phyloP scores from a whole-genome alignment of 2,113 vertebrate genomes.

The Dolichotis patagonum region DNA sequence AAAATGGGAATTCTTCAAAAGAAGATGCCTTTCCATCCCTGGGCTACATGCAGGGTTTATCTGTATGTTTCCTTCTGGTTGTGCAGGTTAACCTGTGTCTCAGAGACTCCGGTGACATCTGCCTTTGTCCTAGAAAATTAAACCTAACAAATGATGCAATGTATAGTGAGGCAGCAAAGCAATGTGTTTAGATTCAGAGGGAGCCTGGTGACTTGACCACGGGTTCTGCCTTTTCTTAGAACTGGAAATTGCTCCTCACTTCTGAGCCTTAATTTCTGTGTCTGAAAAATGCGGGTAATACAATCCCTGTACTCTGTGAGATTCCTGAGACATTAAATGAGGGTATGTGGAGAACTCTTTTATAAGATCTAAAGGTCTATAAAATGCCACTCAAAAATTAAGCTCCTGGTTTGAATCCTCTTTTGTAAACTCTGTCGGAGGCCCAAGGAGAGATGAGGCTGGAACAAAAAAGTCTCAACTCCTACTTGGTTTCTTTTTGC shows the following conservation, averaged over 20 bases:
- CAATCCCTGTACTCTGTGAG: not conserved
- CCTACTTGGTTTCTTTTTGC: not conserved
- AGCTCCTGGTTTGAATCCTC: not conserved
- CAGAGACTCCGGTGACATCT: not conserved
- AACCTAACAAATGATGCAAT: not conserved
- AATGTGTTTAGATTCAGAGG: not conserved
- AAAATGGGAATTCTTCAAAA: constrained; percentile 25
- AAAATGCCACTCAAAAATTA: not conserved
- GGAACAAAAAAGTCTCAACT: not conserved
- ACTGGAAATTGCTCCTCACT: not conserved
- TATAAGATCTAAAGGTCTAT: not conserved
- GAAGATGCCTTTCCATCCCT: not conserved
- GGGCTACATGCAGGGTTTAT: not conserved
- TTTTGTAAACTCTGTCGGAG: not conserved
- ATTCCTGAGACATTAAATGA: not conserved
- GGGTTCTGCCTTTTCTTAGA: not conserved
- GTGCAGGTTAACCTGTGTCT: not conserved
- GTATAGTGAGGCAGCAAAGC: not conserved
- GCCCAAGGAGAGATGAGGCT: not conserved
- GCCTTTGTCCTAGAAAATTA: not conserved
- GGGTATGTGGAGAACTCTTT: not conserved
- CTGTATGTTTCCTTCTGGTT: not conserved
- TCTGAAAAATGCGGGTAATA: not conserved
- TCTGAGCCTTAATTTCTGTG: constrained; percentile 5
- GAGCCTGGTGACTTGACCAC: not conserved